phyloP scores from a whole-genome alignment of 92 coral and sea anemone species.

The Micromussa lordhowensis region DNA sequence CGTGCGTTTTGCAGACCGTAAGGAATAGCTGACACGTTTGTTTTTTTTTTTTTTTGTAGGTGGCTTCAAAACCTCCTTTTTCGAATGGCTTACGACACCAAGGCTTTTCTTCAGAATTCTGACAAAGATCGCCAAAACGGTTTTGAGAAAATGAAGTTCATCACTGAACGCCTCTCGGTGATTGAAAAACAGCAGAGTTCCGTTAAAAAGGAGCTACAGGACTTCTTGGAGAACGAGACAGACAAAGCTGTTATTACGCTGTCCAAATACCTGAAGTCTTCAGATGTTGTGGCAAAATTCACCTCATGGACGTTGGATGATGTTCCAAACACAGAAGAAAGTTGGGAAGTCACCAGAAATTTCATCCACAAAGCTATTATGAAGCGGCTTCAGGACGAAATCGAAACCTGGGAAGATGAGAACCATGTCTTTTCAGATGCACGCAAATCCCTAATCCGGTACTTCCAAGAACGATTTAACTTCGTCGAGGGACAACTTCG shows the following conservation, averaged over 20 bases:
- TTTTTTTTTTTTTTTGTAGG: constrained; percentile 9
- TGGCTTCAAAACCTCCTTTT: constrained; percentile 49
- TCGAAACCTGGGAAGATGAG: constrained; percentile 55
- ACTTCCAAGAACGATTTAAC: constrained; percentile 28
- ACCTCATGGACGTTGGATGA: constrained; percentile 42
- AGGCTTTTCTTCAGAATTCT: constrained; percentile 40
- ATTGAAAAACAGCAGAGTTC: constrained; percentile 11
- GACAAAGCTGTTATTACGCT: not conserved
- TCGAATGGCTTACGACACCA: constrained; percentile 30
- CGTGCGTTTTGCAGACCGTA: not conserved
- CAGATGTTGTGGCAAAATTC: constrained; percentile 11
- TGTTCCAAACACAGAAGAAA: constrained; percentile 23
- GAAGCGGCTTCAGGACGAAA: constrained; percentile 23
- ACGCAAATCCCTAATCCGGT: constrained; percentile 20
- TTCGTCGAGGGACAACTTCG: constrained; percentile 36
- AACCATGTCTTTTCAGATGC: constrained; percentile 37
- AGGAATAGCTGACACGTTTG: not conserved
- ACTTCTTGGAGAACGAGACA: not conserved
- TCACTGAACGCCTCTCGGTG: not conserved
- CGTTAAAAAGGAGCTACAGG: constrained; percentile 5
- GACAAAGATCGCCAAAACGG: constrained; percentile 26
- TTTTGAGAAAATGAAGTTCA: not conserved
- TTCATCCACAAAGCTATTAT: constrained; percentile 14
- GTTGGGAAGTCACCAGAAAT: constrained; percentile 38
- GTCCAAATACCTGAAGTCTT: constrained; percentile 12